Evolutionary conservation across 2,797 vertebrate species (phyloP), one percentile per base, ranked within the genome.

Genomic region (Enteromius afrohamiltoni): DNA sequence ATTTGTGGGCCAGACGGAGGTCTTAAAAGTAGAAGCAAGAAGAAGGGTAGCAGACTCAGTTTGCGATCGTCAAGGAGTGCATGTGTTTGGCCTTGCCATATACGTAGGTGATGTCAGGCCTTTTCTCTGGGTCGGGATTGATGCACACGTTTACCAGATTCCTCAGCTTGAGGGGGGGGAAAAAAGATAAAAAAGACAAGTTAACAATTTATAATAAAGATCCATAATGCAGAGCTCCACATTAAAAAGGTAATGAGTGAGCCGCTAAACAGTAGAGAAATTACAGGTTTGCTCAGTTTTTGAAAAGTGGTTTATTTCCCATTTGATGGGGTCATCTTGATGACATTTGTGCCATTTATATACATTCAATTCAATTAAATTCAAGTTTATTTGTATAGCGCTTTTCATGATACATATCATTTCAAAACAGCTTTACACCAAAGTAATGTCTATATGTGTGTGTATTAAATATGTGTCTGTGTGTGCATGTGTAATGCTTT

Each of bases 81-180:
- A 99, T 99, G 79, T 96, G 95, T 88, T 98, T 98, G 26, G 98
- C 98, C 19, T 98, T 94, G 78, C 95, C 96, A 64, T 97, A 99
- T 88, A 99, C 97, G 17, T 99, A 99, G 91, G 96, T 88, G 91
- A 99, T 93, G 90, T 99, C 98, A 51, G 98, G 98, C 91, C 98
- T 96, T 95, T 97, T 98, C 95, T 99, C 98, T 0, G 98, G 97
- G 92, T 99, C 98, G 0, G 97, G 98, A 92, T 96, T 98, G 95
- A 99, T 99, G 95, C 98, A 99, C 93, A 96, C 96, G 88, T 98
- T 98, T 91, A 99, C 97, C 95, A 99, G 88, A 58, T 98, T 97
- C 82, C 98, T 96, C 87, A 99, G 94, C 98, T 99, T 91, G 76
- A 77, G 89, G 2, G 60, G 60, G 23, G 6, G 2, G 1, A 17